phyloP scores from a whole-genome alignment of 1,140 invertebrate species.

The Ruditapes philippinarum region DNA sequence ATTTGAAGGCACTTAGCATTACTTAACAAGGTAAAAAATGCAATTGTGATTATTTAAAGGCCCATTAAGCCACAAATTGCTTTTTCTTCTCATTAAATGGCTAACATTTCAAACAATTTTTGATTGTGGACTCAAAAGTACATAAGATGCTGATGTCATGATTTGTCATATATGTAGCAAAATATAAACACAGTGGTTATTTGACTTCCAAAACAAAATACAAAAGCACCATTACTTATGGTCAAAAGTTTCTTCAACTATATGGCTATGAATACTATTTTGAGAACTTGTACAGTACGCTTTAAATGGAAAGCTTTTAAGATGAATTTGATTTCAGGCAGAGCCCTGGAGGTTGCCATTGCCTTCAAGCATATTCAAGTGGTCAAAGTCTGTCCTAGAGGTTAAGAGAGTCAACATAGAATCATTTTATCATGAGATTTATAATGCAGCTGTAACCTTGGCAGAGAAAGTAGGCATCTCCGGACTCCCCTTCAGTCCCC shows the following conservation, averaged over 20 bases:
- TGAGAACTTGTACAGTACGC: not conserved
- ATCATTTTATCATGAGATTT: not conserved
- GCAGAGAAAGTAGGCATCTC: not conserved
- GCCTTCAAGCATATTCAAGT: not conserved
- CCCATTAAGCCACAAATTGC: not conserved
- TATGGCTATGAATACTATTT: not conserved
- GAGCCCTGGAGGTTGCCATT: not conserved
- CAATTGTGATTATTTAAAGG: not conserved
- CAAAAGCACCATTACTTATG: no score
- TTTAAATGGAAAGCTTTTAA: not conserved
- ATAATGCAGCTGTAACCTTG: not conserved
- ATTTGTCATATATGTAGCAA: no score
- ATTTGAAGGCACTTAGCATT: constrained; percentile 1
- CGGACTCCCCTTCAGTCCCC: constrained; percentile 1
- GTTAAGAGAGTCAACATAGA: not conserved
- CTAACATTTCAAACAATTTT: not conserved
- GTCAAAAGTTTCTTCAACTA: no score
- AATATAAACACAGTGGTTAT: no score
- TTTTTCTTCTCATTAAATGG: no score
- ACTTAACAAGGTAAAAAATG: not conserved
- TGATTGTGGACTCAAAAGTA: no score
- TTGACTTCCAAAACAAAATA: no score
- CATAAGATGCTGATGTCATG: no score
- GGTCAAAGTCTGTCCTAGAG: not conserved
- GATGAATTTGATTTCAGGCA: not conserved